phyloP scores from a whole-genome alignment of 2,797 vertebrate genomes.

The Echiichthys vipera region DNA sequence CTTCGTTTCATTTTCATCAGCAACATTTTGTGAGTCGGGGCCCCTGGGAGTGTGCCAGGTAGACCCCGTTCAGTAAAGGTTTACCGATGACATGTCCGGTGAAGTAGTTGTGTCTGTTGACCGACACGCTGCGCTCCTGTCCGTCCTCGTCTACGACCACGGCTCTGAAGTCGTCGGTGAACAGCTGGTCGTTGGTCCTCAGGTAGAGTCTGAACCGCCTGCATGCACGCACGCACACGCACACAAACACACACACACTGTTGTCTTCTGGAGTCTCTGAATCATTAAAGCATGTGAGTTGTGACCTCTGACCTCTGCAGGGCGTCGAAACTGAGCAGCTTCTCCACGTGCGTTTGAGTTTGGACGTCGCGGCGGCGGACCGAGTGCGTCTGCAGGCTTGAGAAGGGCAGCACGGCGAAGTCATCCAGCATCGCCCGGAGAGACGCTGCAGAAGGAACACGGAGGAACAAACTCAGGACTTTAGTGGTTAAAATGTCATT shows the following conservation, averaged over 20 bases:
- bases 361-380: constrained; percentile 89
- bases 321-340: constrained; percentile 90
- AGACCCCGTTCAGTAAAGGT: too few relatives aligned
- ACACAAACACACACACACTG: too few relatives aligned
- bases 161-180: constrained; percentile 90
- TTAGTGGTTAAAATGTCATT: too few relatives aligned
- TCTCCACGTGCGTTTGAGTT: constrained; percentile 89
- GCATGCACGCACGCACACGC: neutral
- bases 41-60: too few relatives aligned
- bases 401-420: constrained; percentile 91
- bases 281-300: accelerated
- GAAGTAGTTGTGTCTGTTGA: constrained; percentile 94
- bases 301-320: constrained; percentile 86
- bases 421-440: constrained; percentile 89
- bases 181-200: constrained; percentile 92
- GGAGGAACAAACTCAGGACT: too few relatives aligned
- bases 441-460: constrained; percentile 55
- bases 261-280: too few relatives aligned
- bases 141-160: constrained; percentile 88
- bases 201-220: constrained; percentile 94
- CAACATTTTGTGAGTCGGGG: too few relatives aligned
- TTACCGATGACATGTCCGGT: constrained; percentile 93
- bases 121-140: constrained; percentile 74
- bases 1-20: too few relatives aligned
- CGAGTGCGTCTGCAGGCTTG: constrained; percentile 90